Percentiles rank a stretch among this genome's conserved stretches.
Conservation (phyloP, 2,113 vertebrate genomes). For the Caranx ignobilis region DNA sequence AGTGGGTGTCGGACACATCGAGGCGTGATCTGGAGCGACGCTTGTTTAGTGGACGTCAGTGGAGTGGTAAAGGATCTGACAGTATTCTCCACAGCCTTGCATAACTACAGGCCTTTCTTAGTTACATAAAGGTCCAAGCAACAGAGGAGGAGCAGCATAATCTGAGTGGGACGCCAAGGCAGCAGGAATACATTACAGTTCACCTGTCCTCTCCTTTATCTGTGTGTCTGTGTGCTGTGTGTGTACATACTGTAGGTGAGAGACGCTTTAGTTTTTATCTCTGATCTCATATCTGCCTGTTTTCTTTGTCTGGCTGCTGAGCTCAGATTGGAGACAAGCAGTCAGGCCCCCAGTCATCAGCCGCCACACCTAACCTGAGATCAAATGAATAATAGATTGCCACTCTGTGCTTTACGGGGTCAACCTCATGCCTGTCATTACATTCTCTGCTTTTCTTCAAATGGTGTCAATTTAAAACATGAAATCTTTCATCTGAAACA, state of each 20-base stretch:
- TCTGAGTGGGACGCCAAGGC: constrained; percentile 31
- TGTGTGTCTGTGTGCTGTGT: background rate
- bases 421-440: constrained; percentile 46
- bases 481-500: background rate
- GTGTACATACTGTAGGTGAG: background rate
- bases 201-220: constrained; percentile 23
- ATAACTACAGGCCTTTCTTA: constrained; percentile 43
- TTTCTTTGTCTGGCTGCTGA: constrained; percentile 25
- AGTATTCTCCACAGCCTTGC: constrained; percentile 42
- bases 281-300: constrained; percentile 3
- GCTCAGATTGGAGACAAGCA: constrained; percentile 15
- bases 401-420: constrained; percentile 38
- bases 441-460: constrained; percentile 13
- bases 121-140: constrained; percentile 63
- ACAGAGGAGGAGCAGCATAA: constrained; percentile 34
- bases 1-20: constrained; percentile 24
- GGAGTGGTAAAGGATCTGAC: constrained; percentile 29
- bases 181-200: constrained; percentile 29
- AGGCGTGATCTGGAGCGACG: constrained; percentile 37
- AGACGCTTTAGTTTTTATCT: background rate
- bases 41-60: constrained; percentile 27
- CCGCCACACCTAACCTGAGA: constrained; percentile 69
- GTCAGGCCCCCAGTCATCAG: constrained; percentile 5
- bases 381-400: constrained; percentile 73
- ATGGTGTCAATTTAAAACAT: background rate